Percentiles rank a stretch among this genome's conserved stretches.
These are phyloP conservation scores for Anastrepha obliqua DNA, from an alignment of 1,140 invertebrate species.

Conservation along the genomic window DNA sequence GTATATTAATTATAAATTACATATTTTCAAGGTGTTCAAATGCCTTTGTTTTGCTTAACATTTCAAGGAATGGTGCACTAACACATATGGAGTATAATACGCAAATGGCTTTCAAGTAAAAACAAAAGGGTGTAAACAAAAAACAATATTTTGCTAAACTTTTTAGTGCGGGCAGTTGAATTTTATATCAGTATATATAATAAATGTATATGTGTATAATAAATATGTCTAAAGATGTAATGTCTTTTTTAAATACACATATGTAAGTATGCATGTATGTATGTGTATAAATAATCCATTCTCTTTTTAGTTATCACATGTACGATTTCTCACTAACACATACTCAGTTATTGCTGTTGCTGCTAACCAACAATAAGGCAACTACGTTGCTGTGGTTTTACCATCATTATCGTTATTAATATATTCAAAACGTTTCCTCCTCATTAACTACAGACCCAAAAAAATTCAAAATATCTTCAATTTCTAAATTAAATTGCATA, in stretches of 20 bases:
- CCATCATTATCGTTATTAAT: conserved; percentile 17
- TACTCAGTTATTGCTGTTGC: conserved; percentile 5
- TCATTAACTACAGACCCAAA: not conserved
- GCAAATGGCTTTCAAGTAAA: not conserved
- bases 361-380: conserved; percentile 28
- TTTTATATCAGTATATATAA: not conserved
- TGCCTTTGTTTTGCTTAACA: not conserved
- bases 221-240: conserved; percentile 17
- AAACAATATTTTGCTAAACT: not conserved
- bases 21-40: not conserved
- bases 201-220: not conserved
- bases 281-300: conserved; percentile 21
- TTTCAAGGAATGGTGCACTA: not conserved
- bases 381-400: conserved; percentile 37
- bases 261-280: conserved; percentile 6
- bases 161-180: conserved; percentile 1
- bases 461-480: not conserved
- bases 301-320: conserved; percentile 41
- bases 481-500: not conserved
- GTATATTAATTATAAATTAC: not conserved
- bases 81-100: not conserved
- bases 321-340: conserved; percentile 39
- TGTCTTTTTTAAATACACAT: not conserved
- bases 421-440: not conserved
- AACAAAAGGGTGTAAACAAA: not conserved